Evolutionary conservation across 1,140 invertebrate genomes (phyloP).

Genomic region (Myzus persicae): DNA sequence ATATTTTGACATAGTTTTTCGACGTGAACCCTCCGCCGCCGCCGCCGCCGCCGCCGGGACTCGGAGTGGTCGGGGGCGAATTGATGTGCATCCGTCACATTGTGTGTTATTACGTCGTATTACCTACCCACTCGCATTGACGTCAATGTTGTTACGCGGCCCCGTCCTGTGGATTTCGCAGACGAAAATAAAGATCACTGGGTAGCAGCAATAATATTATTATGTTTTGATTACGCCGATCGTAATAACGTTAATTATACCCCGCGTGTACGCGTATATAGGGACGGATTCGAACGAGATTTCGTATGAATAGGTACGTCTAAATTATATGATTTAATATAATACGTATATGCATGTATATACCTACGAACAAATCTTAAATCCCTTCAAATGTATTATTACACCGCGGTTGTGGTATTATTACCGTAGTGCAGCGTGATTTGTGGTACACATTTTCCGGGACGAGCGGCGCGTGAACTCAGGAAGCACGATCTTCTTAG

Average conservation of each 20-base stretch:
- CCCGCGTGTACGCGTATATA: neutral
- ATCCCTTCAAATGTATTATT: no score
- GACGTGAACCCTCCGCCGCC: neutral
- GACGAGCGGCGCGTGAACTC: neutral
- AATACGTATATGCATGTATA: no score
- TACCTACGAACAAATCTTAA: neutral
- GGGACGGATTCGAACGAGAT: neutral
- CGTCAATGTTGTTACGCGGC: neutral
- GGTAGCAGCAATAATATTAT: neutral
- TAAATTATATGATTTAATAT: no score
- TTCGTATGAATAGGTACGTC: no score
- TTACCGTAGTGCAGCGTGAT: neutral
- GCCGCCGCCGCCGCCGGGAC: no score
- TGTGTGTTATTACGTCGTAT: neutral
- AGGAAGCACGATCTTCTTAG: neutral
- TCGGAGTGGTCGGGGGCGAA: neutral
- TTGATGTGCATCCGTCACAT: neutral
- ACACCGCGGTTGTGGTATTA: no score
- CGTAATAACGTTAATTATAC: neutral
- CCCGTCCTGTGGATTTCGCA: neutral
- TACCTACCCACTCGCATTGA: neutral
- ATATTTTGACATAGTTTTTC: neutral
- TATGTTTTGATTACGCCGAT: neutral
- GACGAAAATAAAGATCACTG: neutral
- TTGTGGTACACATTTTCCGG: neutral